Evolutionary conservation across 1,140 invertebrate genomes (phyloP).

Genomic region (Muscidifurax raptorellus): DNA sequence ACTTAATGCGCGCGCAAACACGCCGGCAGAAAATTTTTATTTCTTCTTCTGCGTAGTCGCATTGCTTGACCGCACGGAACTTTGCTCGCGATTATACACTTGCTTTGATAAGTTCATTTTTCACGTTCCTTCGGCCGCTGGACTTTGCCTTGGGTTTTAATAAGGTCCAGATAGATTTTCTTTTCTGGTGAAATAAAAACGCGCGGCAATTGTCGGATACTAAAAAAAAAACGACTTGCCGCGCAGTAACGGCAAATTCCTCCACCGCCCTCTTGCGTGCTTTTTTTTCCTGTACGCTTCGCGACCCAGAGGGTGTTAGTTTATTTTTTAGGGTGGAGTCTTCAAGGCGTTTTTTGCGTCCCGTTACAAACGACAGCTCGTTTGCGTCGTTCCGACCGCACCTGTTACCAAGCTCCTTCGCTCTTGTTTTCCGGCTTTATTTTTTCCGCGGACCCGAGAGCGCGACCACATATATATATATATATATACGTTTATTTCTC

Average conservation of each 20-base stretch:
- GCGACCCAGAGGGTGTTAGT: not conserved
- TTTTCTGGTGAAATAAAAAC: too few species aligned
- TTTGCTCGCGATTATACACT: too few species aligned
- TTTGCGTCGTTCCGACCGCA: conserved; percentile 30
- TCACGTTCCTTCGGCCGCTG: not conserved
- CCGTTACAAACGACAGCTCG: conserved; percentile 33
- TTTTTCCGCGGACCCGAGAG: not conserved
- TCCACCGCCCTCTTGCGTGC: not conserved
- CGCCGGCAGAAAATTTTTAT: conserved; percentile 21
- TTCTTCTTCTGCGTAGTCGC: not conserved
- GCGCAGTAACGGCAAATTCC: not conserved
- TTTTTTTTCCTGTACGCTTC: not conserved
- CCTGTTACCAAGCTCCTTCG: conserved; percentile 31
- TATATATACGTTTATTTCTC: not conserved
- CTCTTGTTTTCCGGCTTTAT: not conserved
- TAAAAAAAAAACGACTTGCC: not conserved
- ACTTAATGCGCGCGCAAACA: not conserved
- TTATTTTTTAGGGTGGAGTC: conserved; percentile 14
- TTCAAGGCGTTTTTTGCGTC: not conserved
- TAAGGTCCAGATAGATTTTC: not conserved
- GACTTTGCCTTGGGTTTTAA: not conserved
- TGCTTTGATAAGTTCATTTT: not conserved
- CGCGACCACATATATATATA: too few species aligned
- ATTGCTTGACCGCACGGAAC: not conserved
- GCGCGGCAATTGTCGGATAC: not conserved